Conservation (phyloP, 2,797 vertebrate species). For the Benthosema pterotum region DNA sequence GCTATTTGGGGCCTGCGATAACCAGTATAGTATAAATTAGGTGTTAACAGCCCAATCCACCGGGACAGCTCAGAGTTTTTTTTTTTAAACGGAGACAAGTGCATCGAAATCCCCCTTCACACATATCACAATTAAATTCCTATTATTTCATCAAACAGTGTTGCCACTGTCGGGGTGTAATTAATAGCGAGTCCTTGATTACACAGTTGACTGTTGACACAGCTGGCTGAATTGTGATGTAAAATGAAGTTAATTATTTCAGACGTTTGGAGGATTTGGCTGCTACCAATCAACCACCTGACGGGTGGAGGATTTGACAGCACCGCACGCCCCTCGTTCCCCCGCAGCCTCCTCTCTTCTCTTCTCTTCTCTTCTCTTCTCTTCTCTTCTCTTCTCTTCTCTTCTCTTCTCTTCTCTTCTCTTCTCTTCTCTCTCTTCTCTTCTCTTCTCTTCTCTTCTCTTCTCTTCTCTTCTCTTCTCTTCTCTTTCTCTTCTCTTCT, state of each 20-base stretch:
- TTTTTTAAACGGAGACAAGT: not conserved
- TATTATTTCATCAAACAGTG: constrained; percentile 5
- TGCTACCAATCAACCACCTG: too few relatives aligned
- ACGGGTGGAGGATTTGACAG: constrained; percentile 16
- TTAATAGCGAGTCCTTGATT: constrained; percentile 3
- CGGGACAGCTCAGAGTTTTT: constrained; percentile 5
- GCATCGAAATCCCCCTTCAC: not conserved
- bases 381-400: constrained; percentile 28
- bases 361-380: constrained; percentile 4
- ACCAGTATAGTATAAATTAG: too few relatives aligned
- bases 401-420: constrained; percentile 17
- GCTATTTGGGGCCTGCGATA: too few relatives aligned
- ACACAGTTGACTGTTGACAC: not conserved
- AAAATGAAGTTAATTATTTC: constrained; percentile 13
- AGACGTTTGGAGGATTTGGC: constrained; percentile 16
- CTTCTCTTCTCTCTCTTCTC: not conserved
- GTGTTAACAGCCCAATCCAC: too few relatives aligned
- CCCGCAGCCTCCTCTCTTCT: constrained; percentile 10
- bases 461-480: too few relatives aligned
- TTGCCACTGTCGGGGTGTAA: too few relatives aligned
- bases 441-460: not conserved
- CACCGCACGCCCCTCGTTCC: constrained; percentile 13
- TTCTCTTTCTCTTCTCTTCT: not conserved
- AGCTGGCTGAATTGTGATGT: not conserved
- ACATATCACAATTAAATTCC: not conserved